Percentiles rank a stretch among this genome's conserved stretches.
Evolutionary conservation across 1,140 invertebrate species (phyloP).

Genomic region (Drosophila watanabei): DNA sequence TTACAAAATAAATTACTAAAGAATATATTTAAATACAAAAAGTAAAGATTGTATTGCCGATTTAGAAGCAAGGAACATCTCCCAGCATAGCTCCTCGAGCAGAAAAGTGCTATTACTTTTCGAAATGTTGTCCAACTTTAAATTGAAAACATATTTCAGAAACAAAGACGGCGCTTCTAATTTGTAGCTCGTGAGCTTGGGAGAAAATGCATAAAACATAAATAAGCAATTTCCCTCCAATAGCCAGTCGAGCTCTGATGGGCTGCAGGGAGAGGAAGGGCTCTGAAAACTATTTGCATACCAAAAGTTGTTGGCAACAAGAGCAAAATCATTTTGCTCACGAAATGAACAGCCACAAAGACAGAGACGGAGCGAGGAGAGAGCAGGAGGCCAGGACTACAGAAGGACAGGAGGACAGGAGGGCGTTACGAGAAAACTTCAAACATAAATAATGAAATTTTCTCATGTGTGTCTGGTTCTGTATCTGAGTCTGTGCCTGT

Average conservation of each 20-base stretch:
- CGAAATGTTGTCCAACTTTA: slow-evolving; percentile 67
- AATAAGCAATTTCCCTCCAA: slow-evolving; percentile 74
- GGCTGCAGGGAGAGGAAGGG: background rate
- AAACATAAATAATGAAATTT: slow-evolving; percentile 74
- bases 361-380: background rate
- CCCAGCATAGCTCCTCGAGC: background rate
- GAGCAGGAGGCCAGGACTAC: background rate
- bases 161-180: slow-evolving; percentile 65
- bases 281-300: slow-evolving; percentile 72
- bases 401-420: background rate
- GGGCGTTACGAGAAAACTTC: slow-evolving; percentile 51
- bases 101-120: background rate
- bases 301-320: slow-evolving; percentile 59
- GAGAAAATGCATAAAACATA: slow-evolving; percentile 67
- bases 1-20: background rate
- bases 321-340: slow-evolving; percentile 73
- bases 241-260: background rate
- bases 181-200: slow-evolving; percentile 42
- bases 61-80: background rate
- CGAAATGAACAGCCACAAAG: slow-evolving; percentile 69
- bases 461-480: slow-evolving; percentile 33
- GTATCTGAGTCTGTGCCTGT: slow-evolving; percentile 9
- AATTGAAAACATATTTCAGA: slow-evolving; percentile 79
- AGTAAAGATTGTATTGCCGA: background rate
- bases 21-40: background rate